Percentiles rank a stretch among this genome's conserved stretches.
phyloP scores from a whole-genome alignment of 2,888 invertebrate species.

The Trachelus iudaicus region DNA sequence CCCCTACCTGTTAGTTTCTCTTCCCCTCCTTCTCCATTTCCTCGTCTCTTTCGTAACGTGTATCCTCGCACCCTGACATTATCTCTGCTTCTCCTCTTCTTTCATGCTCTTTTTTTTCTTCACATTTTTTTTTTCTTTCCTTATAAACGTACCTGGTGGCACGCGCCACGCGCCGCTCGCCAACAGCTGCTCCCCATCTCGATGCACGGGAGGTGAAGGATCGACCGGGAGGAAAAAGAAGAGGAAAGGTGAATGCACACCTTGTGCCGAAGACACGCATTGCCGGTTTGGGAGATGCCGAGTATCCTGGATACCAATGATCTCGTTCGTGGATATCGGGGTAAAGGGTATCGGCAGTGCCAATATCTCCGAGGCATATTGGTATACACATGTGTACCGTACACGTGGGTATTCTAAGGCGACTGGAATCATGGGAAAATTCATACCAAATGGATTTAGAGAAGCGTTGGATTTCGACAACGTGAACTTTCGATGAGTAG shows the following conservation, averaged over 20 bases:
- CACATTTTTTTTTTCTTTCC: conserved; percentile 8
- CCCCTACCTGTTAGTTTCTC: conserved; percentile 7
- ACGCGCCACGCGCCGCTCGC: conserved; percentile 59
- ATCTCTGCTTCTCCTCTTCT: conserved; percentile 14
- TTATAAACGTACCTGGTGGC: conserved; percentile 61
- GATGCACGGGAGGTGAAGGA: conserved; percentile 17
- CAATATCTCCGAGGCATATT: conserved; percentile 35
- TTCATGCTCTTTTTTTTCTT: conserved; percentile 37
- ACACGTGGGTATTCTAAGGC: background rate
- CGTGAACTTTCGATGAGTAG: background rate
- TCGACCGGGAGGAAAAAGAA: conserved; percentile 1
- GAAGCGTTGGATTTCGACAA: background rate
- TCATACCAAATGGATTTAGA: background rate
- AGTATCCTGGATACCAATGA: conserved; percentile 35
- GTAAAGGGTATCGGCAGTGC: background rate
- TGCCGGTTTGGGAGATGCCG: conserved; percentile 52
- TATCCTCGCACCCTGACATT: conserved; percentile 5
- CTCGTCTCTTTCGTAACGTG: background rate
- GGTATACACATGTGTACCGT: background rate
- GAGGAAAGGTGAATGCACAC: conserved; percentile 41
- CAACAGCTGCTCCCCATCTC: conserved; percentile 58
- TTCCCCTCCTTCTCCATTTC: background rate
- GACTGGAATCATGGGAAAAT: background rate
- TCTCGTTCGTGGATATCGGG: background rate
- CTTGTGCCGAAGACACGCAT: conserved; percentile 54